Percentiles rank a stretch among this genome's conserved stretches.
phyloP scores from a whole-genome alignment of 2,113 vertebrate species.

The Conger conger region DNA sequence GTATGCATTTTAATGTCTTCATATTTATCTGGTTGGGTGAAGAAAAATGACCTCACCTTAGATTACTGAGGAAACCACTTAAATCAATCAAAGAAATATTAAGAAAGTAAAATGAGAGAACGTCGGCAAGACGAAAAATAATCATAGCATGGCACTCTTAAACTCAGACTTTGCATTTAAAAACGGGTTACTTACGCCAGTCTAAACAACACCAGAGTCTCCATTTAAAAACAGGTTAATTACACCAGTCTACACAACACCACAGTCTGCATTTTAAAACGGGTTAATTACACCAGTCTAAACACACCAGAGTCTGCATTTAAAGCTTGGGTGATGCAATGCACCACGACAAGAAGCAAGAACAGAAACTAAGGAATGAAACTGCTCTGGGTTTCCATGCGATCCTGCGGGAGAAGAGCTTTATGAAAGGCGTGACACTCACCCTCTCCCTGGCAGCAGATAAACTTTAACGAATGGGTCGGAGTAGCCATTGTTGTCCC shows the following conservation, averaged over 20 bases:
- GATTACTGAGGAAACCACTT: not conserved
- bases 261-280: too few species aligned
- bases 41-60: not conserved
- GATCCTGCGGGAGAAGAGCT: not conserved
- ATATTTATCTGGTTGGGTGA: not conserved
- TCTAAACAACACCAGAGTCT: too few species aligned
- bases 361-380: not conserved
- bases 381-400: not conserved
- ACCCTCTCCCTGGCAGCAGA: slow-evolving; percentile 96
- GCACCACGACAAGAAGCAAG: not conserved
- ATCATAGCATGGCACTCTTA: not conserved
- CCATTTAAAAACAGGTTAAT: too few species aligned
- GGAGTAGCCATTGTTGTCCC: slow-evolving; percentile 95
- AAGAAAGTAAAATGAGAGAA: too few species aligned
- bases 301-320: too few species aligned
- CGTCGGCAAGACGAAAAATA: not conserved
- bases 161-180: too few species aligned
- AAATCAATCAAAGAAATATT: too few species aligned
- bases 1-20: not conserved
- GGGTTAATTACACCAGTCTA: too few species aligned
- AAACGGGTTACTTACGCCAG: too few species aligned
- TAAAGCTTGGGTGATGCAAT: not conserved
- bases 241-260: too few species aligned
- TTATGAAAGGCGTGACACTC: slow-evolving; percentile 54
- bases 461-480: slow-evolving; percentile 99